Evolutionary conservation across 2,888 invertebrate species (phyloP).

Genomic region (Amorpha juglandis): DNA sequence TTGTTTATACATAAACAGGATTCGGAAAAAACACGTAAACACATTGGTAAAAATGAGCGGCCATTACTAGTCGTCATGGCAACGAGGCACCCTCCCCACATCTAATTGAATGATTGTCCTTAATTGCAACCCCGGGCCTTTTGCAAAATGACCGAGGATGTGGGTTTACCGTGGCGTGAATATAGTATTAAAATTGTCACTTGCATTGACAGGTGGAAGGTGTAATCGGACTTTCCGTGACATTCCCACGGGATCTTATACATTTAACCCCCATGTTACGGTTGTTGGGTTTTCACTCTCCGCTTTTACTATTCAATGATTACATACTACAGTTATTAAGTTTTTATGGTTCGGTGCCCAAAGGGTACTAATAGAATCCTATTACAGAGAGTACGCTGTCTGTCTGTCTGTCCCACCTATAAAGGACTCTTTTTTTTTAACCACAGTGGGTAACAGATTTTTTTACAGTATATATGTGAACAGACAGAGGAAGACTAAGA

Average conservation of each 20-base stretch:
- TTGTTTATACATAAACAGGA: too few relatives aligned
- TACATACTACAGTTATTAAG: too few relatives aligned
- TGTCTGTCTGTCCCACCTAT: too few relatives aligned
- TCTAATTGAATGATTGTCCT: constrained; percentile 71
- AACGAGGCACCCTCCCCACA: constrained; percentile 47
- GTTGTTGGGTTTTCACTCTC: not conserved
- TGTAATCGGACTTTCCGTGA: constrained; percentile 21
- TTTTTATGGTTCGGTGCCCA: too few relatives aligned
- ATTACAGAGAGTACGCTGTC: too few relatives aligned
- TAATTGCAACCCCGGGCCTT: constrained; percentile 63
- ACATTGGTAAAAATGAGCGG: not conserved
- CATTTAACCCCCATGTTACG: constrained; percentile 15
- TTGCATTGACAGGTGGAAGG: constrained; percentile 7
- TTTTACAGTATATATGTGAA: too few relatives aligned
- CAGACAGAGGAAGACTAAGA: too few relatives aligned
- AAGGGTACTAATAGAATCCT: too few relatives aligned
- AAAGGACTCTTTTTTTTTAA: too few relatives aligned
- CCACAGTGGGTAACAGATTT: too few relatives aligned
- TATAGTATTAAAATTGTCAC: constrained; percentile 25
- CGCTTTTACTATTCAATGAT: not conserved
- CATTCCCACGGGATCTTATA: constrained; percentile 1
- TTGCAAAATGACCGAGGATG: constrained; percentile 57
- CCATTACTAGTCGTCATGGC: constrained; percentile 40
- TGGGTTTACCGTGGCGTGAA: constrained; percentile 58
- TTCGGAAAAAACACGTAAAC: not conserved